Base-by-base conservation (phyloP, 35 echinoderm and acorn worm species). In the Anneissia japonica region DNA sequence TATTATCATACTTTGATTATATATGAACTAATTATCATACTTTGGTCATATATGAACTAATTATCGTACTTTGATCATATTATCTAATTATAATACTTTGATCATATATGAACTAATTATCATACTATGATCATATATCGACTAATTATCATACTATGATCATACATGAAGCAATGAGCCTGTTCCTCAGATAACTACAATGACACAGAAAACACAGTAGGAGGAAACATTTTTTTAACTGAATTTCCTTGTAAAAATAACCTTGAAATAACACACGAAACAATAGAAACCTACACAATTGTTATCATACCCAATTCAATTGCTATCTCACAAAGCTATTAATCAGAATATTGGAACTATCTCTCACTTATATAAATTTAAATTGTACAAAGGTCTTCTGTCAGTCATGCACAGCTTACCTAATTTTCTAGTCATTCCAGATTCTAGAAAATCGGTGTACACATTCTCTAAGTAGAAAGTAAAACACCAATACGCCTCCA, bases 401-500 rank as follows among this genome's bases (percentile, higher is more conserved):
- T 76, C 74, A 13, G 26, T 76, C 33, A 29, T 32, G 5, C 33
- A 10, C 9, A 76, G n/a, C 94, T 88, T 81, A 93, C 95, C 86
- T 64, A 99, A 79, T 85, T 99, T 97, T 78, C 90, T 93, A 23
- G 94, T 83, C 92, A 99, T 99, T 32, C 96, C 96, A 46, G 90
- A 85, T 64, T 99, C 96, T 39, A 99, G 38, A 84, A 99, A 99
- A 51, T 99, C 96, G 64, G 93, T 91, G 35, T 80, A 88, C 9
- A 99, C 90, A n/a, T 91, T 93, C 41, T 99, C 96, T 75, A 99
- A 77, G 80, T 89, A 99, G 73, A 91, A 56, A 10, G 92, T 91
- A 56, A 99, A 94, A 77, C 96, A 99, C 96, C 96, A 99, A 82
- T 99, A 99, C 17, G 96, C 92, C 56, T 99, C 96, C 3, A 93